Evolutionary conservation across 2,797 vertebrate genomes (phyloP), one percentile per base, ranked within the genome.

Genomic region (Meriones psammophilus): DNA sequence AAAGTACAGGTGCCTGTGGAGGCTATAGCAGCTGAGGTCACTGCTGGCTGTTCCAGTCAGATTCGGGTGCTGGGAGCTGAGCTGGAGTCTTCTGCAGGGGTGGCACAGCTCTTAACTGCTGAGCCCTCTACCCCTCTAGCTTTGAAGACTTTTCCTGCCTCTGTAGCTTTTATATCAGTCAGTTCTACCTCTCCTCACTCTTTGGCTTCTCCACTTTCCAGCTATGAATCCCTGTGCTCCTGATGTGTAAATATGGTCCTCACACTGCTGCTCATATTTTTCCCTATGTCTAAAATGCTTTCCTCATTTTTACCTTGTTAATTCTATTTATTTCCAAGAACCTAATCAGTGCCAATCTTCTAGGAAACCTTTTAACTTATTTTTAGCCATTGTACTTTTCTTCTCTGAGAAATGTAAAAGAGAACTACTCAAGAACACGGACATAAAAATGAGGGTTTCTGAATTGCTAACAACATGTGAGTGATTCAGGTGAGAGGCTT

Each of bases 291-390:
- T 42, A 86, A 89, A 69, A 9, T 13, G 46, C 77, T 79, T 78
- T 88, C 58, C 50, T n/a, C 50, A 94, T 26, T 54, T 90, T 91
- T 26, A 86, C 54, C 36, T 64, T 74, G 36, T 78, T 46, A 86
- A 68, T 42, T 84, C 24, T 74, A 68, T 30, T 54, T 92, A 93
- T 58, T 91, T 94, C 58, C 26, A 88, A 84, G 33, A 81, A 81
- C 7, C 26, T 58, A 74, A 86, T 71, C 30, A 78, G 1, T 73
- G 80, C 22, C 36, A 42, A 36, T 84, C 46, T 88, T 83, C 58
- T 56, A 84, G 80, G 30, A 92, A 6, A 36, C 66, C 66, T 17
- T 10, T 78, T 24, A 81, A 33, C 39, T 33, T 33, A 77, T 60
- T 62, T 64, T 91, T 78, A 91, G 33, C 20, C 6, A 78, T 1